Percentiles rank a stretch among this genome's conserved stretches.
Evolutionary conservation across 2,113 vertebrate genomes (phyloP).

Genomic region (Atrichornis clamosus): DNA sequence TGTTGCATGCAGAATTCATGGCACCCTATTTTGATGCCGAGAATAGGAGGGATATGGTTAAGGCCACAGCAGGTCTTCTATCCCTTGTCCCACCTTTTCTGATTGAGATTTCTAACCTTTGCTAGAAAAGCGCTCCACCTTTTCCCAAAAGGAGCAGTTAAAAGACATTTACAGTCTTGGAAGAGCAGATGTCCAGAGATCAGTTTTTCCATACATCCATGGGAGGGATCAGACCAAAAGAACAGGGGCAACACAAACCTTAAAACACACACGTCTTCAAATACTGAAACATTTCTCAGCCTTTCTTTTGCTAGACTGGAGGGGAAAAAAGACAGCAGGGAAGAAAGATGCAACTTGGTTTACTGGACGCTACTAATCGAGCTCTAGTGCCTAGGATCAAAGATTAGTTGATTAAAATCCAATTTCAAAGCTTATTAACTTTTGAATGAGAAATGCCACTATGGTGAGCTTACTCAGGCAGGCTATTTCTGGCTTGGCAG

Average conservation of each 20-base stretch:
- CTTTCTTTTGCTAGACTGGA: background rate
- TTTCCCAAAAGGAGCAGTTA: background rate
- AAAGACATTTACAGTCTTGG: background rate
- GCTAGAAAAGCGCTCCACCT: background rate
- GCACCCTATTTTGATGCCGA: background rate
- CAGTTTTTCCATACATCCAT: background rate
- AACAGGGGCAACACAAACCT: background rate
- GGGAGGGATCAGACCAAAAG: background rate
- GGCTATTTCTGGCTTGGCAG: conserved; percentile 52
- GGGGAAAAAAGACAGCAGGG: background rate
- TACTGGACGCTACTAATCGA: conserved; percentile 37
- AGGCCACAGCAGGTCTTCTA: background rate
- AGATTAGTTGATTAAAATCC: conserved; percentile 69
- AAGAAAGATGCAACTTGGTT: conserved; percentile 46
- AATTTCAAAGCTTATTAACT: conserved; percentile 73
- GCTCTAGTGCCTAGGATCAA: conserved; percentile 43
- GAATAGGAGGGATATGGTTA: background rate
- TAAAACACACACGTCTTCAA: background rate
- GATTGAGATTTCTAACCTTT: background rate
- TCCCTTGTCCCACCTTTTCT: background rate
- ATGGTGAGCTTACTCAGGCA: conserved; percentile 19
- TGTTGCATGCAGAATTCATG: background rate
- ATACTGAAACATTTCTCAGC: background rate
- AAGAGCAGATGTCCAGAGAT: background rate
- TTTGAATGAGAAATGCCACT: conserved; percentile 63